Percentiles rank a stretch among this genome's conserved stretches.
phyloP scores from a whole-genome alignment of 2,113 vertebrate species.

The Rissa tridactyla region DNA sequence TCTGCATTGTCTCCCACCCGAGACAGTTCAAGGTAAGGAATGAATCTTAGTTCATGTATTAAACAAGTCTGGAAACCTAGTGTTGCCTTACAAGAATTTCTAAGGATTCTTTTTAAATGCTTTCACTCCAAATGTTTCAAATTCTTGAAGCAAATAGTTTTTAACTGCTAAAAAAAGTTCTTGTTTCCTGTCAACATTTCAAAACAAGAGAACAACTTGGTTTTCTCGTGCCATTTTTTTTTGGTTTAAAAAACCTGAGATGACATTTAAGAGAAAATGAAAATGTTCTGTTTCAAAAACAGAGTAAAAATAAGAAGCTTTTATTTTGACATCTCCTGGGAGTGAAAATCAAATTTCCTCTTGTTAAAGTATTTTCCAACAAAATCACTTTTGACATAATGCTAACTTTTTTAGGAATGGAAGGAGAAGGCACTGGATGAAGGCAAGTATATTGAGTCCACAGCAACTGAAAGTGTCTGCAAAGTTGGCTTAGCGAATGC shows the following conservation, averaged over 20 bases:
- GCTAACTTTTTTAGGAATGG: not conserved
- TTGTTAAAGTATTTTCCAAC: not conserved
- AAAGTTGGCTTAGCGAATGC: not conserved
- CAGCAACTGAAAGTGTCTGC: not conserved
- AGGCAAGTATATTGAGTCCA: not conserved
- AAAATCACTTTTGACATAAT: not conserved
- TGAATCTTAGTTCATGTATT: not conserved
- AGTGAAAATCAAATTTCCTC: constrained; percentile 17
- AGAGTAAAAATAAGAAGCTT: constrained; percentile 10
- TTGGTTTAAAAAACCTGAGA: not conserved
- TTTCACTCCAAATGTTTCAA: not conserved
- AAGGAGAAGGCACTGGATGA: not conserved
- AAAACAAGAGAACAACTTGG: constrained; percentile 18
- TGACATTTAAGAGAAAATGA: constrained; percentile 17
- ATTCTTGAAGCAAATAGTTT: constrained; percentile 13
- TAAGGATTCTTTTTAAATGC: not conserved
- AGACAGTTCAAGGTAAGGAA: not conserved
- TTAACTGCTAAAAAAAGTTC: constrained; percentile 11
- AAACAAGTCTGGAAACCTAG: not conserved
- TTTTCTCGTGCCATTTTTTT: not conserved
- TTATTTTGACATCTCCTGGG: constrained; percentile 33
- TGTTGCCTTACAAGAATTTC: not conserved
- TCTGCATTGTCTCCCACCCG: not conserved
- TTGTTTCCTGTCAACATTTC: constrained; percentile 39
- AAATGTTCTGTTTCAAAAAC: constrained; percentile 27